phyloP scores from a whole-genome alignment of 2,113 vertebrate species.

The Numida meleagris region DNA sequence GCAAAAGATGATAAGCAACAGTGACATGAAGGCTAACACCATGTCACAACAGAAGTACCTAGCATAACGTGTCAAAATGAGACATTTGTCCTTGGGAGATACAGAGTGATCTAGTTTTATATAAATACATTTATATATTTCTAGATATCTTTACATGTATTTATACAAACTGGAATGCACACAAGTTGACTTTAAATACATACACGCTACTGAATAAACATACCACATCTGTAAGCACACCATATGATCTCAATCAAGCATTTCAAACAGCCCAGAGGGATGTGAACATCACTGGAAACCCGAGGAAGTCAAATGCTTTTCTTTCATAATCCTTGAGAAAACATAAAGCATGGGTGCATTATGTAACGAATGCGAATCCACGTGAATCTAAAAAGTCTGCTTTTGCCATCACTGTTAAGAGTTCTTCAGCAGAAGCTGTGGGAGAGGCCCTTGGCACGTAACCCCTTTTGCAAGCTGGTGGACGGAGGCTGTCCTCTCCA shows the following conservation, averaged over 20 bases:
- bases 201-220: not conserved
- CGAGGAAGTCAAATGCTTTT: rapidly evolving
- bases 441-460: not conserved
- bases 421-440: not conserved
- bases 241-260: not conserved
- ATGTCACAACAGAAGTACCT: slow-evolving; percentile 38
- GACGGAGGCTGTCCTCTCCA: not conserved
- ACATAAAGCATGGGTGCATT: rapidly evolving
- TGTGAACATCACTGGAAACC: not conserved
- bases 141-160: not conserved
- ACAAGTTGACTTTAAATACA: not conserved
- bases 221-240: not conserved
- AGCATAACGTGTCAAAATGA: slow-evolving; percentile 26
- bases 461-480: rapidly evolving
- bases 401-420: not conserved
- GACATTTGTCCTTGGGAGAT: slow-evolving; percentile 17
- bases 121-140: not conserved
- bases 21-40: slow-evolving; percentile 37
- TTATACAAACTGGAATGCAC: not conserved
- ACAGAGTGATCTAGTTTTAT: not conserved
- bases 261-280: not conserved
- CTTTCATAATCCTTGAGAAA: not conserved
- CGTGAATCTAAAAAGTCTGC: rapidly evolving
- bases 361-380: not conserved
- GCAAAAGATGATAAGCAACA: slow-evolving; percentile 1